Percentiles rank a stretch among this genome's conserved stretches.
These are phyloP conservation scores for Morbakka virulenta DNA, from an alignment of 30 jellyfish, hydroid and myxozoan species.

Conservation along the genomic window DNA sequence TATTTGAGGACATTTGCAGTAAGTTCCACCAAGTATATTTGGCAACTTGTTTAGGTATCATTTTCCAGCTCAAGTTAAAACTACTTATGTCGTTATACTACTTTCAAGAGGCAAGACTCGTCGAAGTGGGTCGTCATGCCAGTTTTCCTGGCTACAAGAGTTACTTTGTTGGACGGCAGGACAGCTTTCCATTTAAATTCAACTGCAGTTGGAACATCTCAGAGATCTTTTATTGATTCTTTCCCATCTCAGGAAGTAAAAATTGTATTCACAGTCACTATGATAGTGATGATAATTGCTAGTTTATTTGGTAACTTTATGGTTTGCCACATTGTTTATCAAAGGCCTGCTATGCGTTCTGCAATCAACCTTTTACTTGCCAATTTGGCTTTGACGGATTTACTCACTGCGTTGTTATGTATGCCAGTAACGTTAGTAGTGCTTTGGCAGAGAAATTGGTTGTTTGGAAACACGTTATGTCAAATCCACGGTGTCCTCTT, in stretches of 20 bases:
- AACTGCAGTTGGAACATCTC: too few species aligned
- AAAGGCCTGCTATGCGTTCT: conserved; percentile 94
- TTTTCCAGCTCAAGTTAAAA: too few species aligned
- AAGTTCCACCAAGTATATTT: too few species aligned
- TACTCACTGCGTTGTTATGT: conserved; percentile 37
- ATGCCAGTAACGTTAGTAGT: conserved; percentile 66
- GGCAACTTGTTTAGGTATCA: too few species aligned
- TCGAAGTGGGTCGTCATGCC: too few species aligned
- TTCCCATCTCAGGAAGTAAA: conserved; percentile 13
- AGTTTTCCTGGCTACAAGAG: too few species aligned
- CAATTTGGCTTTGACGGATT: conserved; percentile 83
- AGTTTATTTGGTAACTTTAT: conserved; percentile 72
- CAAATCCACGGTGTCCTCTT: conserved; percentile 63
- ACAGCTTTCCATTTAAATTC: too few species aligned
- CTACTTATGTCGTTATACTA: too few species aligned
- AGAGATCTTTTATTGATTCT: too few species aligned
- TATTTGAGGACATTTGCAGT: too few species aligned
- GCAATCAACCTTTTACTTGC: conserved; percentile 91
- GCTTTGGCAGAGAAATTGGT: conserved; percentile 37
- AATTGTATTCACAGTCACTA: conserved; percentile 31
- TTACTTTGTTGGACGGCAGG: too few species aligned
- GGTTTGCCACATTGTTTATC: conserved; percentile 77
- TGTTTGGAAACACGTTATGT: conserved; percentile 46
- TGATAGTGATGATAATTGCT: conserved; percentile 44
- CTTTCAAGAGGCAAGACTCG: too few species aligned